A percentile compares a stretch with the other conserved stretches of the same genome.
Conservation (phyloP, 2,888 invertebrate species). For the Serrognathus titanus region DNA sequence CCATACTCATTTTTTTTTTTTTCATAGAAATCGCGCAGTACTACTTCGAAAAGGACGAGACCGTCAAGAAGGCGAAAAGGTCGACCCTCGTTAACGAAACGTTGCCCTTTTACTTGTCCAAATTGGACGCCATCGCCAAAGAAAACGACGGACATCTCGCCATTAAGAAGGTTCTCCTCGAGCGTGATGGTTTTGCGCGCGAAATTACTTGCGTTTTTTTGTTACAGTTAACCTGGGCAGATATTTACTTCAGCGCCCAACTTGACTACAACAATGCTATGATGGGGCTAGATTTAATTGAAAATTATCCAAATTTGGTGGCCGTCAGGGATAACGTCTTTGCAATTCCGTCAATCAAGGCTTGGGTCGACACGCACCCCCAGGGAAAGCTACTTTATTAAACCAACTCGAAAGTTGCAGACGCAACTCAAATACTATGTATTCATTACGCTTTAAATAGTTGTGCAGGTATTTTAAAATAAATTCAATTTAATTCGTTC, state of each 20-base stretch:
- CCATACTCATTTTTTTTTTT: not conserved
- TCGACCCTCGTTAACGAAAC: constrained; percentile 8
- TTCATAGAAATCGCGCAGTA: constrained; percentile 1
- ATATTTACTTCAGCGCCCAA: constrained; percentile 58
- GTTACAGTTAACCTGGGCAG: constrained; percentile 54
- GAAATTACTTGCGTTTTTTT: no score
- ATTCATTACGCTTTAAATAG: no score
- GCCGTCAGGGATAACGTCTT: constrained; percentile 56
- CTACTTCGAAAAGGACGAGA: constrained; percentile 4
- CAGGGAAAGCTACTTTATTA: no score
- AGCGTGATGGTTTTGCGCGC: no score
- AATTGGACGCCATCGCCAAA: constrained; percentile 7
- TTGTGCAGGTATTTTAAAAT: no score
- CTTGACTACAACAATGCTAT: constrained; percentile 59
- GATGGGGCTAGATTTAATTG: constrained; percentile 54
- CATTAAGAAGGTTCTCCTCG: constrained; percentile 8
- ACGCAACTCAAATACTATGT: no score
- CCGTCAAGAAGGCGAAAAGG: not conserved
- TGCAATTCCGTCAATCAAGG: constrained; percentile 57
- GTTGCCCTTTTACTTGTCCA: constrained; percentile 6
- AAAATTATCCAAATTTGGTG: constrained; percentile 57
- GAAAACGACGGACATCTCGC: constrained; percentile 9
- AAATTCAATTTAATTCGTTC: no score
- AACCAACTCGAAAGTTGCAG: no score
- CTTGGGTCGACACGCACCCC: constrained; percentile 64